Base-by-base conservation (phyloP, 1,140 invertebrate genomes). In the Sinonovacula constricta region DNA sequence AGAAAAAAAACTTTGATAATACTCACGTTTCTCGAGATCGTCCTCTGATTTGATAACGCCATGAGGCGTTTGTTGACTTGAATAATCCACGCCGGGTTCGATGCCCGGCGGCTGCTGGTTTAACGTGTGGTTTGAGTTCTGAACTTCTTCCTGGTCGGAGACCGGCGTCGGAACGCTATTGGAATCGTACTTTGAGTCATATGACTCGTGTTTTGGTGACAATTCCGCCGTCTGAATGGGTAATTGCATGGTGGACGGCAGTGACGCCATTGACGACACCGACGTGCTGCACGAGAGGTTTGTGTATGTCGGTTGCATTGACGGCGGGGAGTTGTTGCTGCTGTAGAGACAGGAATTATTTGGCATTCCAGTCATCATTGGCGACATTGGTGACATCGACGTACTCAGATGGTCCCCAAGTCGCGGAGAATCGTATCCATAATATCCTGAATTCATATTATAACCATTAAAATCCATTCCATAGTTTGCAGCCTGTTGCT, bases 381-480 rank as follows among this genome's bases (percentile, higher is more conserved):
- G 75, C 5, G 75, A 78, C 75, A 78, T 69, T 24, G 51, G 72
- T 30, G 62, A 65, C 56, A 70, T 70, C 0, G 68, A 59, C n/a
- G n/a, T n/a, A 31, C 56, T 65, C 53, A 76, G 39, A 24, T 78
- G 75, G 12, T 78, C 75, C 22, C 65, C 66, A 18, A 63, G 66
- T 69, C 75, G 31, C 31, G 54, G 45, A 12, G 54, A 26, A 22
- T 78, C 75, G 31, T 69, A 78, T 49, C 66, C 54, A 69, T 62
- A 78, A 57, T 78, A 69, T 2, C 56, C 59, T 7, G 10, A n/a
- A 67, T 76, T 76, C 66, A 63, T 62, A 49, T 78, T 68, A 54
- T 54, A 69, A 62, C 66, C 54, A 69, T 69, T 69, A 78, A 69
- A 78, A 63, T 78, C 75, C 75, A 78, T 69, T 62, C 66, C 75